Base-by-base conservation (phyloP, 2,797 vertebrate genomes). In the Pempheris klunzingeri region DNA sequence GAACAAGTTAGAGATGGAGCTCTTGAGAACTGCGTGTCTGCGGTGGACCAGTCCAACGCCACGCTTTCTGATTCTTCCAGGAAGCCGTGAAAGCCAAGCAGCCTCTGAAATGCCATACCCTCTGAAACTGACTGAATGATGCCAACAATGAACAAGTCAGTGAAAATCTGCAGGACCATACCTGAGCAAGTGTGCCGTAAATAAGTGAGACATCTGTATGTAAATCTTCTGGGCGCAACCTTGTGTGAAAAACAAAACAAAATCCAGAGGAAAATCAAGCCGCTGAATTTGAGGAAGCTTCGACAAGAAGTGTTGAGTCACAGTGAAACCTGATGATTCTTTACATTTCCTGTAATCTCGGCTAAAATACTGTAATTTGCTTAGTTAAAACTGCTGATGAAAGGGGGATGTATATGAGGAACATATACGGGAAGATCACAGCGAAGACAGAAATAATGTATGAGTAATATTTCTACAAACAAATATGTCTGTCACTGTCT, bases 241-340 rank as follows among this genome's bases (percentile, higher is more conserved):
- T 44, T 32, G 53, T 58, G 62, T 62, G 24, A 71, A n/a, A 67
- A 17, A 39, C 47, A 59, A 24, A 32, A 32, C 30, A 32, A 63
- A 32, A 46, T 32, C 3, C 49, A 38, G 20, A 30, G 38, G n/a
- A 14, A 72, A 63, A 67, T 4, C 30, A 52, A 60, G 28, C 66
- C 43, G 70, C n/a, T 49, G 13, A 50, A 13, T 63, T 61, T 71
- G 61, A 77, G 43, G 76, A 83, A 78, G 74, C 57, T 5, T 20
- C 22, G 50, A 36, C 32, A 30, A 41, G 50, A 36, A 78, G 30
- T 58, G 46, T 41, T 53, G 58, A 81, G 49, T 81, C 74, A 53
- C 57, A 49, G 39, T 24, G 64, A 77, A 64, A 74, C 54, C 24
- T n/a, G 5, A 36, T 4, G 10, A 22, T 26, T 39, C 47, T 14